Conservation (phyloP, 2,888 invertebrate species). For the Aporophyla lueneburgensis region DNA sequence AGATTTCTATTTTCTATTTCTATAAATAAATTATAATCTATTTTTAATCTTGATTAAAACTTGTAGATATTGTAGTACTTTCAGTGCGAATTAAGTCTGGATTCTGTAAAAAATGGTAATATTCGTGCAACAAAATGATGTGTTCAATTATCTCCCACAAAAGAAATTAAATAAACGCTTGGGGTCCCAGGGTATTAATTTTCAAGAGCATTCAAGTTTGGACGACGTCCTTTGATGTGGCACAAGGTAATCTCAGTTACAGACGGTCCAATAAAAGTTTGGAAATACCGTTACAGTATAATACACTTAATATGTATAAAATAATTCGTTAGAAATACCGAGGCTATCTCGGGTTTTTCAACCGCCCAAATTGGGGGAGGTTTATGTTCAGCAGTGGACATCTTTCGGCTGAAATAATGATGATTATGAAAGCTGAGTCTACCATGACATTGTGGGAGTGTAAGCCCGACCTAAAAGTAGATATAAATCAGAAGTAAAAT, state of each 20-base stretch:
- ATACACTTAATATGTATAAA: background rate
- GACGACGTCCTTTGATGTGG: slow-evolving; percentile 31
- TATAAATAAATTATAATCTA: background rate
- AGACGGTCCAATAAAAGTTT: slow-evolving; percentile 7
- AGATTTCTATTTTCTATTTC: too few relatives aligned
- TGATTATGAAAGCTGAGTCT: too few relatives aligned
- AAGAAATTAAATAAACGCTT: slow-evolving; percentile 42
- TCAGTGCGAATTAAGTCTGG: background rate
- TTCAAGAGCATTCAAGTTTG: slow-evolving; percentile 31
- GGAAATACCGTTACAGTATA: background rate
- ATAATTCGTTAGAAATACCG: too few relatives aligned
- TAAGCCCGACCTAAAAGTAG: background rate
- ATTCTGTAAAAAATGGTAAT: background rate
- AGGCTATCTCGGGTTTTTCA: too few relatives aligned
- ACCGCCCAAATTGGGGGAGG: too few relatives aligned
- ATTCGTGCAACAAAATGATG: slow-evolving; percentile 1
- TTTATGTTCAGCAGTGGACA: too few relatives aligned
- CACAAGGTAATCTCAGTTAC: slow-evolving; percentile 17
- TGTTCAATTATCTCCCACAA: slow-evolving; percentile 13
- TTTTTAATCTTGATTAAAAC: background rate
- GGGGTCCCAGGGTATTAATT: slow-evolving; percentile 29
- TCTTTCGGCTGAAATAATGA: too few relatives aligned
- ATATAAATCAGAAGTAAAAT: background rate
- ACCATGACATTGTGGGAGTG: too few relatives aligned
- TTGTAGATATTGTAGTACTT: background rate